A percentile compares a stretch with the other conserved stretches of the same genome.
These are phyloP conservation scores for Stenchaetothrips biformis DNA, from an alignment of 2,888 invertebrate genomes.

Conservation along the genomic window DNA sequence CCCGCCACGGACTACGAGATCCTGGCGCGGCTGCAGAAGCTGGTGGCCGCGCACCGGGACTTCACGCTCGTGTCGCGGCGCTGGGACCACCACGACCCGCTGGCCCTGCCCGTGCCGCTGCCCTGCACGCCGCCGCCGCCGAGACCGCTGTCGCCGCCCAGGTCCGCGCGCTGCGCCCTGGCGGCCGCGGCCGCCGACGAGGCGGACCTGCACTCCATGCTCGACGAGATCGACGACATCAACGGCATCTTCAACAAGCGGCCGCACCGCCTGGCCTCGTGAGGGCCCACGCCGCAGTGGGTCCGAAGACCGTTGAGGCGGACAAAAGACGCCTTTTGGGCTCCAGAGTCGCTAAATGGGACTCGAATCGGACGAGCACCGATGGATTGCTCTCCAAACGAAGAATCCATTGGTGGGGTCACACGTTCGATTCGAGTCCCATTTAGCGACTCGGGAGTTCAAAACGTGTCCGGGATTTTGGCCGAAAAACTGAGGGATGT, in stretches of 20 bases:
- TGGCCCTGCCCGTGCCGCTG: conserved; percentile 50
- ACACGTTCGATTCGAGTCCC: no score
- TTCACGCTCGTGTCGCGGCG: conserved; percentile 77
- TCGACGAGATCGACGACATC: conserved; percentile 57
- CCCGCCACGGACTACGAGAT: conserved; percentile 72
- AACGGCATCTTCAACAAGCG: conserved; percentile 61
- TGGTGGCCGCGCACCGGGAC: conserved; percentile 81
- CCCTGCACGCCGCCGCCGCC: conserved; percentile 39
- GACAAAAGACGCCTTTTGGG: no score
- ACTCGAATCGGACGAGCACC: no score
- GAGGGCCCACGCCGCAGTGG: neutral
- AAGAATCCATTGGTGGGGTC: no score
- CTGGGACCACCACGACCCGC: conserved; percentile 54
- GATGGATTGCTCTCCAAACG: no score
- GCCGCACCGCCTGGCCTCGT: conserved; percentile 41
- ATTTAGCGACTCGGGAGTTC: no score
- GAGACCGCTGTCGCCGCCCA: conserved; percentile 40
- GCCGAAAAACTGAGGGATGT: no score
- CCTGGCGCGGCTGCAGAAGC: conserved; percentile 70
- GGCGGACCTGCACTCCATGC: conserved; percentile 63
- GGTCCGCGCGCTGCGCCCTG: conserved; percentile 49
- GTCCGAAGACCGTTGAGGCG: no score
- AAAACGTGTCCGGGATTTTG: no score
- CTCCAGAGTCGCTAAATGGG: no score
- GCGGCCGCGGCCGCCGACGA: conserved; percentile 51